Evolutionary conservation across 2,113 vertebrate species (phyloP).

Genomic region (Laticauda laticaudata): DNA sequence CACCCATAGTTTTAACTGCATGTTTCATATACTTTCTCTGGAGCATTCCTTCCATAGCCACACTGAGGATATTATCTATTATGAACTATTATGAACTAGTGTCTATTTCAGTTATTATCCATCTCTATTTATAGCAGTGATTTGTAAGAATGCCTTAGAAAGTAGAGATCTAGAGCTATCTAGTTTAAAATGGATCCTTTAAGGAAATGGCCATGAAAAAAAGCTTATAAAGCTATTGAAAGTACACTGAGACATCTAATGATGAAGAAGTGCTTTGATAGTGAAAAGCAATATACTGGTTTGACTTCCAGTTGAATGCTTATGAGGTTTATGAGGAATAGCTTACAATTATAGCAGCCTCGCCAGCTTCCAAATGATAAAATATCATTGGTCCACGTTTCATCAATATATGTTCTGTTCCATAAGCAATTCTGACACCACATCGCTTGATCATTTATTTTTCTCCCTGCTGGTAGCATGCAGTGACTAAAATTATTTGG

Average conservation of each 20-base stretch:
- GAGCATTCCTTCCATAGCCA: background rate
- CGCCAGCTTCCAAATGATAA: background rate
- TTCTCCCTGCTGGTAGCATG: background rate
- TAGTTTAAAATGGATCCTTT: background rate
- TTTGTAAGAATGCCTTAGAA: background rate
- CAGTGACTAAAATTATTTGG: background rate
- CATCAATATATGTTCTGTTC: background rate
- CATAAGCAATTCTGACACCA: background rate
- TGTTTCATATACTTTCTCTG: background rate
- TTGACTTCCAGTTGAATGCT: background rate
- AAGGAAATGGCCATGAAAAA: background rate
- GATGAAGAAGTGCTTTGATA: background rate
- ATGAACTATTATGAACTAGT: background rate
- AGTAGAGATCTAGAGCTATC: background rate
- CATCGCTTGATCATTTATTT: background rate
- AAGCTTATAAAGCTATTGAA: background rate
- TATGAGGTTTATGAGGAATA: background rate
- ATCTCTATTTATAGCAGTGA: background rate
- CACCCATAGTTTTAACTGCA: background rate
- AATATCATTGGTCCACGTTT: background rate
- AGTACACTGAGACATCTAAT: background rate
- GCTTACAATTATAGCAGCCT: background rate
- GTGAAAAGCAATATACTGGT: background rate
- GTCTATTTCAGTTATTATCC: background rate
- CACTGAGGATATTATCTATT: background rate